Conservation (phyloP, 2,888 invertebrate genomes). For the Mythimna albipuncta region DNA sequence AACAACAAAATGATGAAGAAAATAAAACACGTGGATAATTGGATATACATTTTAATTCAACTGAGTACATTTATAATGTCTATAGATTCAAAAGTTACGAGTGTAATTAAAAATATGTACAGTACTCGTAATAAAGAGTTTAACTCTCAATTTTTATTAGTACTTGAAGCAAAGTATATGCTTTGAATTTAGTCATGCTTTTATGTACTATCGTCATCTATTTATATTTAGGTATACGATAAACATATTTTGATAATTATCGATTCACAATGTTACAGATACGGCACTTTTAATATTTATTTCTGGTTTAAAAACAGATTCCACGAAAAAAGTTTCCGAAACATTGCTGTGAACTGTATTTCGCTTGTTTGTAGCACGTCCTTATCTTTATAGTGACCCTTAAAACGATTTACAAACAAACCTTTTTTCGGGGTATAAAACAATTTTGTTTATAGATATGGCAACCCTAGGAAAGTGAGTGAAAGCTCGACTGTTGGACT, state of each 20-base stretch:
- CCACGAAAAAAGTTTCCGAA: slow-evolving; percentile 6
- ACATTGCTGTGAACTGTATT: slow-evolving; percentile 28
- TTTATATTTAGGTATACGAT: slow-evolving; percentile 13
- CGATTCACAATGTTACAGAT: slow-evolving; percentile 7
- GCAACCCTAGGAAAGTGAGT: slow-evolving; percentile 76
- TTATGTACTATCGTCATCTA: neutral
- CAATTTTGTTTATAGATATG: slow-evolving; percentile 64
- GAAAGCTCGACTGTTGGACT: slow-evolving; percentile 81
- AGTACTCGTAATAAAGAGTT: too few relatives aligned
- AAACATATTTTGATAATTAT: slow-evolving; percentile 40
- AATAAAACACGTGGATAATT: too few relatives aligned
- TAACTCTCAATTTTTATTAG: too few relatives aligned
- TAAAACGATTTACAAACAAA: slow-evolving; percentile 55
- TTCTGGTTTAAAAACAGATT: slow-evolving; percentile 11
- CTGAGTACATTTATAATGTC: too few relatives aligned
- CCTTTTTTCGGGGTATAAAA: slow-evolving; percentile 54
- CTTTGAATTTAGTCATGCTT: neutral
- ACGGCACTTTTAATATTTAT: slow-evolving; percentile 2
- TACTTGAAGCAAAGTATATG: too few relatives aligned
- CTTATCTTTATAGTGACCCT: slow-evolving; percentile 54
- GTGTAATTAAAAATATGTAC: too few relatives aligned
- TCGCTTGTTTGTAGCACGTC: slow-evolving; percentile 54
- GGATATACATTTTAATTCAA: too few relatives aligned
- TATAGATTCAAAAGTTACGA: too few relatives aligned
- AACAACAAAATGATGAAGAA: too few relatives aligned